phyloP scores from a whole-genome alignment of 2,888 invertebrate species.

The Cataglyphis cursor region DNA sequence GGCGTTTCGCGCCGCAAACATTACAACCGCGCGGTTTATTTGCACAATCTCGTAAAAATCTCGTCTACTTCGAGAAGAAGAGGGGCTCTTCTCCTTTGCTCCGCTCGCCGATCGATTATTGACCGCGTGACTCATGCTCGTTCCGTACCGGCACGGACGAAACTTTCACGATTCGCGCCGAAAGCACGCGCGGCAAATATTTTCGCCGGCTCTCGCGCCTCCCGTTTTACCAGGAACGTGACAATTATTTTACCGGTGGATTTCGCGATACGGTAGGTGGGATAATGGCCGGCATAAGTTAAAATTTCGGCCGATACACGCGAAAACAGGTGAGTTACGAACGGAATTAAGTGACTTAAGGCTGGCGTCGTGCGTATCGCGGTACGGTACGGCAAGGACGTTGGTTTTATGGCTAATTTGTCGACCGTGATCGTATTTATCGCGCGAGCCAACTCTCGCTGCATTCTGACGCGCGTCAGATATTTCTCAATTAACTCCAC shows the following conservation, averaged over 20 bases:
- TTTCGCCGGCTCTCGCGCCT: constrained; percentile 60
- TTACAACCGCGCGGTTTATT: constrained; percentile 73
- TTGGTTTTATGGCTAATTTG: constrained; percentile 80
- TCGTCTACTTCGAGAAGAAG: constrained; percentile 36
- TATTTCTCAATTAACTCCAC: constrained; percentile 75
- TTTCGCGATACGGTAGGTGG: constrained; percentile 56
- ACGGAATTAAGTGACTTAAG: constrained; percentile 80
- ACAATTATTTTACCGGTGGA: constrained; percentile 65
- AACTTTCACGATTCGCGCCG: constrained; percentile 54
- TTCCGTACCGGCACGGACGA: constrained; percentile 28
- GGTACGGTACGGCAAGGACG: constrained; percentile 58
- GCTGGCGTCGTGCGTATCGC: constrained; percentile 65
- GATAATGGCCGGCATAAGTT: constrained; percentile 82
- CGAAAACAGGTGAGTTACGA: constrained; percentile 83
- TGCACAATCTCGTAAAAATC: constrained; percentile 68
- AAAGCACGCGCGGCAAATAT: constrained; percentile 60
- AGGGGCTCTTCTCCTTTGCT: constrained; percentile 7
- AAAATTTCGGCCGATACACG: constrained; percentile 82
- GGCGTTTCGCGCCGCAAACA: constrained; percentile 30
- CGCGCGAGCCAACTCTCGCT: constrained; percentile 64
- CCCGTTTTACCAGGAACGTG: constrained; percentile 40
- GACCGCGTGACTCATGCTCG: constrained; percentile 23
- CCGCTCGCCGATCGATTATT: constrained; percentile 55
- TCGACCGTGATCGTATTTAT: constrained; percentile 79
- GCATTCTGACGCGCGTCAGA: constrained; percentile 57